Percentiles rank a stretch among this genome's conserved stretches.
Evolutionary conservation across 1,140 invertebrate genomes (phyloP).

Genomic region (Amyelois transitella): DNA sequence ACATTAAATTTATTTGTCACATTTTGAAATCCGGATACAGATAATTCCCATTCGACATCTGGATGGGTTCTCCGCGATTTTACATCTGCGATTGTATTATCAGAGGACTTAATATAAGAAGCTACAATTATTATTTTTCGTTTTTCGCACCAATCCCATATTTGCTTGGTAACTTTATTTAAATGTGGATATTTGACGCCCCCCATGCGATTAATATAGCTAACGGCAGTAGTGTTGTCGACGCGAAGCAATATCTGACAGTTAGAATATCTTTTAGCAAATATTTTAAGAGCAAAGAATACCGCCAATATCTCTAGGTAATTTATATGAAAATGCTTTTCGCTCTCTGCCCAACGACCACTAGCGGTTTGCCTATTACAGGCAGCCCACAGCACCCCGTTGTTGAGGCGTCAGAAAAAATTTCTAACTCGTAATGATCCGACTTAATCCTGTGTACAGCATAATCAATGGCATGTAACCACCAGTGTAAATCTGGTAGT

Average conservation of each 20-base stretch:
- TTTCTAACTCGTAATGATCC: background rate
- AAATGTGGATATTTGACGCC: conserved; percentile 3
- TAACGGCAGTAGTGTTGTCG: conserved; percentile 5
- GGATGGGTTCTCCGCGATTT: background rate
- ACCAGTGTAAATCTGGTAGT: conserved; percentile 3
- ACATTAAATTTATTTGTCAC: background rate
- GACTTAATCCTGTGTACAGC: background rate
- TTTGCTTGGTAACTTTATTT: background rate
- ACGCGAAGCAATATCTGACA: conserved; percentile 17
- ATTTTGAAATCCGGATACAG: background rate
- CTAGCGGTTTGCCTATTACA: conserved; percentile 6
- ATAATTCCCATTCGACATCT: background rate
- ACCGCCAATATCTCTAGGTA: conserved; percentile 8
- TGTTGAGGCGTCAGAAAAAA: conserved; percentile 11
- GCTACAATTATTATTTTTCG: background rate
- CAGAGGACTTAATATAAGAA: conserved; percentile 3
- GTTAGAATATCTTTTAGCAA: conserved; percentile 2
- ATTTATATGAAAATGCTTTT: conserved; percentile 5
- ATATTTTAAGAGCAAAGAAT: conserved; percentile 7
- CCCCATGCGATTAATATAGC: conserved; percentile 5
- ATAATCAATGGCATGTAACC: conserved; percentile 1
- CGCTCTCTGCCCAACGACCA: conserved; percentile 2
- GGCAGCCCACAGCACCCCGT: conserved; percentile 10
- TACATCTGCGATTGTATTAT: background rate
- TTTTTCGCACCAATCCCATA: conserved; percentile 7